phyloP scores from a whole-genome alignment of 2,797 vertebrate genomes.

The Ptychadena robeensis region DNA sequence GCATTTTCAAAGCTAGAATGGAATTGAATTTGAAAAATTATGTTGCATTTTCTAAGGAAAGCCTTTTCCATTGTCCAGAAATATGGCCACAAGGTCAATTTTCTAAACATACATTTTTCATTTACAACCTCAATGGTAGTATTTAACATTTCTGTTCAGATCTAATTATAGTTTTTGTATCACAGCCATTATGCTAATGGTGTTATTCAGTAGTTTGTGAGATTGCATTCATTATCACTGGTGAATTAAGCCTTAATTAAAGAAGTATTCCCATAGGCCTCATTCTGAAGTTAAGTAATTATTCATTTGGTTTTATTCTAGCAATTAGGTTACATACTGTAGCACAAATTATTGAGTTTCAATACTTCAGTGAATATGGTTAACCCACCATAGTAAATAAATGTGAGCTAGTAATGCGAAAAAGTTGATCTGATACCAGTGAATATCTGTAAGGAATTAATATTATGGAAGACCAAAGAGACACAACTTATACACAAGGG shows the following conservation, averaged over 20 bases:
- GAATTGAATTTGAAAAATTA: conserved; percentile 2
- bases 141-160: conserved; percentile 83
- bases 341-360: conserved; percentile 78
- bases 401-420: conserved; percentile 61
- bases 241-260: conserved; percentile 88
- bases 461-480: not conserved
- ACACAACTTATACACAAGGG: not conserved
- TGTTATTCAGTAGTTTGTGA: conserved; percentile 84
- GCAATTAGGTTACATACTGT: conserved; percentile 84
- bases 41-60: conserved; percentile 11
- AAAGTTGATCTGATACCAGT: not conserved
- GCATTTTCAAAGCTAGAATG: conserved; percentile 14
- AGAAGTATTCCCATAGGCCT: conserved; percentile 82
- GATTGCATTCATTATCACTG: conserved; percentile 86
- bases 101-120: conserved; percentile 74
- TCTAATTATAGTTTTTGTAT: conserved; percentile 87
- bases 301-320: conserved; percentile 84
- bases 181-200: conserved; percentile 83
- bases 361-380: conserved; percentile 78
- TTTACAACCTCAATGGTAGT: conserved; percentile 76
- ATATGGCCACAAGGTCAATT: conserved; percentile 69
- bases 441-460: not conserved
- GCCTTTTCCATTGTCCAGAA: conserved; percentile 55
- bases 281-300: conserved; percentile 85
- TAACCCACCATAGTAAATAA: conserved; percentile 79